Evolutionary conservation across 1,140 invertebrate species (phyloP).

Genomic region (Bursaphelenchus mucronatus): DNA sequence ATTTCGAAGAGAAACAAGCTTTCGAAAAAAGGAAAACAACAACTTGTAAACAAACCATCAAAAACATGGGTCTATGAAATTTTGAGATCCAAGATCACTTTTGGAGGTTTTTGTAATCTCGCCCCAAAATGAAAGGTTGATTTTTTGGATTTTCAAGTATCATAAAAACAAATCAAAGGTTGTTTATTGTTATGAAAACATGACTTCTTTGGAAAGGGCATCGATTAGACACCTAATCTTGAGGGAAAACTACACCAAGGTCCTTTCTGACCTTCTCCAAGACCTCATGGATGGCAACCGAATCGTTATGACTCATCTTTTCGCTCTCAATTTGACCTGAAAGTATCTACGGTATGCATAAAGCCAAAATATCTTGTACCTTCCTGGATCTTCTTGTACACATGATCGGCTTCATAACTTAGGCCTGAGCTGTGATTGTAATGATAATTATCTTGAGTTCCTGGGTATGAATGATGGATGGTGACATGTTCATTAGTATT

Average conservation of each 20-base stretch:
- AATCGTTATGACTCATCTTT: not conserved
- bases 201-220: not conserved
- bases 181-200: no score
- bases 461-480: no score
- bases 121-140: no score
- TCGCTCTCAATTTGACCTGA: not conserved
- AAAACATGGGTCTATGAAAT: no score
- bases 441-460: not conserved
- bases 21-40: no score
- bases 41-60: no score
- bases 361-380: not conserved
- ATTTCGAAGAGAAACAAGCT: no score
- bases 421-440: not conserved
- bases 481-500: no score
- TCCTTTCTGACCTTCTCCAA: constrained; percentile 2
- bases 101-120: no score
- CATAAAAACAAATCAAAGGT: no score
- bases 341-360: not conserved
- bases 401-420: not conserved
- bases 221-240: not conserved
- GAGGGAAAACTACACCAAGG: not conserved
- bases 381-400: not conserved
- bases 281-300: not conserved
- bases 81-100: no score
- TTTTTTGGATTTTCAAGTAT: no score